Base-by-base conservation (phyloP, 1,140 invertebrate genomes). In the Ceratosolen fusciceps region DNA sequence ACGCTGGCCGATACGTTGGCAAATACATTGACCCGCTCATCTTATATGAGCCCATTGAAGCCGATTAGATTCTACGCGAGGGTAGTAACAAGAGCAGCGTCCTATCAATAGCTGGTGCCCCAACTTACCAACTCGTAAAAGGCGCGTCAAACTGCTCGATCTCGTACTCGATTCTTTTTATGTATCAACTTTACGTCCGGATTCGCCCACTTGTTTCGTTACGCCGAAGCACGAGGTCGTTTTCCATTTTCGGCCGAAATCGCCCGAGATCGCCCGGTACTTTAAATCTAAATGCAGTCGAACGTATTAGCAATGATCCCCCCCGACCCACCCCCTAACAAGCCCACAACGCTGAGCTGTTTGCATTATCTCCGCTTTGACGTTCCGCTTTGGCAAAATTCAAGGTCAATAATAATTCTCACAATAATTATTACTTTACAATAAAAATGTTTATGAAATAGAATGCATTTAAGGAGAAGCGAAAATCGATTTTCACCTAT, bases 321-420 rank as follows among this genome's bases (percentile, higher is more conserved):
- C n/a, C n/a, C n/a, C n/a, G n/a, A n/a, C 26, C n/a, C 1, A 19
- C 43, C 12, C 49, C 78, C 71, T 52, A 9, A 43, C 7, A 74
- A 74, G 19, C 56, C 52, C 26, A 49, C 34, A 62, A 79, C 14
- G 71, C 70, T 73, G 24, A 79, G 47, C 74, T 62, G 65, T 80
- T 77, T 67, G 67, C 24, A 76, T 54, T 60, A 62, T 60, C 74
- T 81, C 80, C 80, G 71, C 75, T 81, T 81, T 81, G 80, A 81
- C 80, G 80, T 81, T 81, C 80, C 80, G 80, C 80, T 77, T 81
- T 77, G 80, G 39, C 58, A 74, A 77, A 77, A 73, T 81, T 81
- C 71, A 77, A 81, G 71, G 74, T 76, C 67, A 75, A 80, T 75
- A n/a, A n/a, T n/a, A n/a, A n/a, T 80, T 80, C 58, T 80, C 68